These are phyloP conservation scores for Sialia sialis DNA, from an alignment of 2,113 vertebrate genomes.

Conservation along the genomic window DNA sequence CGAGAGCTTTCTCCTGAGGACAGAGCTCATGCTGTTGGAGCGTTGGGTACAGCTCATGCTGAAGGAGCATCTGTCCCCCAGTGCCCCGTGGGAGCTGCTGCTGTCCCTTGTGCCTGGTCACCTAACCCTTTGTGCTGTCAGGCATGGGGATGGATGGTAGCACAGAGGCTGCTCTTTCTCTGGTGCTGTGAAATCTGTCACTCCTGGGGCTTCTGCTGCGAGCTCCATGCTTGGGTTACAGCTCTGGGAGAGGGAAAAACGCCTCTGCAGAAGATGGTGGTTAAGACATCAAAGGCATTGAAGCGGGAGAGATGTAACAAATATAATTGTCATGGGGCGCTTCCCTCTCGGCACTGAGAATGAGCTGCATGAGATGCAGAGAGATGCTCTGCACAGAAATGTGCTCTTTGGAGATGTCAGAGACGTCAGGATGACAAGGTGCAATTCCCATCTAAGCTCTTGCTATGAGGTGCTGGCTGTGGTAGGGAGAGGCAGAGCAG, in stretches of 20 bases:
- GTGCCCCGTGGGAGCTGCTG: background rate
- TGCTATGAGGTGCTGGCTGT: background rate
- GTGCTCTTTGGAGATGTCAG: background rate
- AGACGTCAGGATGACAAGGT: background rate
- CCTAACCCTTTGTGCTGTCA: rapidly evolving
- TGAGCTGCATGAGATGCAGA: background rate
- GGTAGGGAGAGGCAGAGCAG: background rate
- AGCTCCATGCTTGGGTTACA: background rate
- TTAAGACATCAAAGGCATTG: background rate
- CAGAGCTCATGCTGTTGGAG: background rate
- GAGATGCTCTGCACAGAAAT: background rate
- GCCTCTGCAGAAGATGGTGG: background rate
- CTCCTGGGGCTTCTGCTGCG: background rate
- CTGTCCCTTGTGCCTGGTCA: rapidly evolving
- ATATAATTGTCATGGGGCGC: background rate
- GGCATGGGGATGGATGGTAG: rapidly evolving
- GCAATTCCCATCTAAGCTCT: background rate
- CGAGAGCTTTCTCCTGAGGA: rapidly evolving
- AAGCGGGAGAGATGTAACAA: rapidly evolving
- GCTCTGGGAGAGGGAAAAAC: background rate
- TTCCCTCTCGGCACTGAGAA: background rate
- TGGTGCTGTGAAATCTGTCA: background rate
- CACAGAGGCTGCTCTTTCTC: background rate
- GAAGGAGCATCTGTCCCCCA: background rate
- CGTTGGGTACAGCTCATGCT: background rate